Percentiles rank a stretch among this genome's conserved stretches.
phyloP scores from a whole-genome alignment of 2,113 vertebrate species.

The Mastomys natalensis region DNA sequence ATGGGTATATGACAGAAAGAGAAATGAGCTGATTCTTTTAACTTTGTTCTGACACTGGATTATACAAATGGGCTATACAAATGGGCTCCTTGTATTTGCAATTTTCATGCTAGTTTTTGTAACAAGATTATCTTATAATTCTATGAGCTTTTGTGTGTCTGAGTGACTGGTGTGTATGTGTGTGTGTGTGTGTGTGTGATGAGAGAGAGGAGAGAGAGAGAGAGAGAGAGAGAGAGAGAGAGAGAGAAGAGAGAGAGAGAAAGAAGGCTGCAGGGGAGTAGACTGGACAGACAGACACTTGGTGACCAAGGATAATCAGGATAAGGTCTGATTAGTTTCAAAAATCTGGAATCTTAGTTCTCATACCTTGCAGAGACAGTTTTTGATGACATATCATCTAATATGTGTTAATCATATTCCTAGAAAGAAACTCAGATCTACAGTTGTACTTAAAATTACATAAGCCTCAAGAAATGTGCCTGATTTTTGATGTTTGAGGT shows the following conservation, averaged over 20 bases:
- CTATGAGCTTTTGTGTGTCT: not conserved
- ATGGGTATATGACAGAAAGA: not conserved
- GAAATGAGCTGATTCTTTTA: not conserved
- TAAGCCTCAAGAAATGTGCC: not conserved
- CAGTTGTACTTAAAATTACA: not conserved
- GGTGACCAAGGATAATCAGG: not conserved
- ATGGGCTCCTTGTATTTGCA: not conserved
- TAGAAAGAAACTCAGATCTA: not conserved
- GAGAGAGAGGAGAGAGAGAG: too few relatives aligned
- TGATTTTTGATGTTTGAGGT: not conserved
- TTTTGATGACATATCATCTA: not conserved
- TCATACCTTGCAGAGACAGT: constrained; percentile 8
- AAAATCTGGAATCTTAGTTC: not conserved
- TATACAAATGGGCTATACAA: not conserved
- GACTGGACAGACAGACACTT: not conserved
- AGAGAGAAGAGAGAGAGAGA: not conserved
- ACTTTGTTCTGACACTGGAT: not conserved
- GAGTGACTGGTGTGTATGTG: too few relatives aligned
- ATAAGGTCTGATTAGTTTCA: not conserved
- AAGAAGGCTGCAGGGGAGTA: not conserved
- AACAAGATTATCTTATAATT: not conserved
- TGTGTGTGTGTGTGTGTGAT: too few relatives aligned
- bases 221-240: too few relatives aligned
- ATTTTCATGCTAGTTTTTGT: not conserved
- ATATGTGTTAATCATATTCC: not conserved